Evolutionary conservation across 2,888 invertebrate genomes (phyloP).

Genomic region (Hydraecia micacea): DNA sequence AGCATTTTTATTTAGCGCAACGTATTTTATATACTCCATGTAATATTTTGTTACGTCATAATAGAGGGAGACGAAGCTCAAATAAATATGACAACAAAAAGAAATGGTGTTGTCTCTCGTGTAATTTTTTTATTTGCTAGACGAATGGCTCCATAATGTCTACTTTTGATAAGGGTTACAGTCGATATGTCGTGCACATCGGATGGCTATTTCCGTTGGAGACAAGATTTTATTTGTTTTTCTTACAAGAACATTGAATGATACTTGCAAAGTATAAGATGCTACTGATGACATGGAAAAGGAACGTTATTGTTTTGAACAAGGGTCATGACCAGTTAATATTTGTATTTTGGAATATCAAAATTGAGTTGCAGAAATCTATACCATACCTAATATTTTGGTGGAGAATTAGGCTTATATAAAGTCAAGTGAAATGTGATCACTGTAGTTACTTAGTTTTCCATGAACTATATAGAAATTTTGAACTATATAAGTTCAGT

Average conservation of each 20-base stretch:
- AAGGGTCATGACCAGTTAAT: slow-evolving; percentile 19
- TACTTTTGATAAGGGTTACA: slow-evolving; percentile 83
- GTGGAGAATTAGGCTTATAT: background rate
- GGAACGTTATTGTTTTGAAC: slow-evolving; percentile 17
- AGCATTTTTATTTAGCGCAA: slow-evolving; percentile 43
- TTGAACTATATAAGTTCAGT: too few relatives aligned
- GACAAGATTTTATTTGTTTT: slow-evolving; percentile 71
- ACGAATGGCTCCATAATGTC: slow-evolving; percentile 79
- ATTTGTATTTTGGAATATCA: background rate
- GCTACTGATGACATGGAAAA: slow-evolving; percentile 13
- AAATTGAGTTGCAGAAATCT: background rate
- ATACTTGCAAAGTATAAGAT: slow-evolving; percentile 30
- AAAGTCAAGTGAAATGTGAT: background rate
- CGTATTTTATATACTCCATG: slow-evolving; percentile 47
- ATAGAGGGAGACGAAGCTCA: slow-evolving; percentile 45
- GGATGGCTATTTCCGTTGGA: slow-evolving; percentile 68
- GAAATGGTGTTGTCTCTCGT: slow-evolving; percentile 57
- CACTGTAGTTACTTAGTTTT: background rate
- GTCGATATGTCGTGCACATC: slow-evolving; percentile 72
- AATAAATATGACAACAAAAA: slow-evolving; percentile 62
- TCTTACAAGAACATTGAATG: slow-evolving; percentile 28
- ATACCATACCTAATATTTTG: background rate
- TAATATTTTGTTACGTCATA: slow-evolving; percentile 43
- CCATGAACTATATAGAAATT: too few relatives aligned
- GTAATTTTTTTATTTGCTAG: slow-evolving; percentile 72